Base-by-base conservation (phyloP, 2,113 vertebrate species). In the Chloropsis cyanopogon region DNA sequence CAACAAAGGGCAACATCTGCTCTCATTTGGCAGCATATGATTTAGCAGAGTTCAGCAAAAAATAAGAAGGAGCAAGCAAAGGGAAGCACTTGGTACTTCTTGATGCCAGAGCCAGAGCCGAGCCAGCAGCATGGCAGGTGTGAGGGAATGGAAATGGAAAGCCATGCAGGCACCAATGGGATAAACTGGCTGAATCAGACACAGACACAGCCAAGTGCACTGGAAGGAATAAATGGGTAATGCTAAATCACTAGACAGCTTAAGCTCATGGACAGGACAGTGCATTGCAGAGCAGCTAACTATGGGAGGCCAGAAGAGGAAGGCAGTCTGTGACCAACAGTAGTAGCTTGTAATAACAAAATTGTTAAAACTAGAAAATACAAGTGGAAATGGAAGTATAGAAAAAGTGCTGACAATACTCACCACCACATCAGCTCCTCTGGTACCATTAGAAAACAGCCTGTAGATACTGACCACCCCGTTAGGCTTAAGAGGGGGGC, bases 391-490 rank as follows among this genome's bases (percentile, higher is more conserved):
- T 23, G 28, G 26, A 92, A 95, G 25, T 35, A 78, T 12, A 53
- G 57, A 90, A 75, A 63, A 35, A 66, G 14, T 22, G 26, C 17
- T 60, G 17, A 44, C 22, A 71, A 47, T 63, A 93, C 97, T 97
- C 97, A 99, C 99, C 99, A 99, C 96, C 4, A 96, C 94, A 54
- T 98, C 82, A 5, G 93, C 94, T 73, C 98, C 97, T 44, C 95
- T 94, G 86, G 96, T 94, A 49, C 53, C 97, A 41, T 96, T 98
- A 53, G 98, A 98, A 96, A 99, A 98, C 39, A 99, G 93, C 50
- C 98, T 97, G 97, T 99, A 99, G 80, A 99, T 98, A 86, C 97
- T 98, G 93, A 99, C 70, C 24, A 99, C 93, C 20, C 99, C 99
- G 0, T 99, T 99, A 81, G 99, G 98, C 73, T 90, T 98, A 26